Evolutionary conservation across 2,888 invertebrate species (phyloP).

Genomic region (Galeruca laticollis): DNA sequence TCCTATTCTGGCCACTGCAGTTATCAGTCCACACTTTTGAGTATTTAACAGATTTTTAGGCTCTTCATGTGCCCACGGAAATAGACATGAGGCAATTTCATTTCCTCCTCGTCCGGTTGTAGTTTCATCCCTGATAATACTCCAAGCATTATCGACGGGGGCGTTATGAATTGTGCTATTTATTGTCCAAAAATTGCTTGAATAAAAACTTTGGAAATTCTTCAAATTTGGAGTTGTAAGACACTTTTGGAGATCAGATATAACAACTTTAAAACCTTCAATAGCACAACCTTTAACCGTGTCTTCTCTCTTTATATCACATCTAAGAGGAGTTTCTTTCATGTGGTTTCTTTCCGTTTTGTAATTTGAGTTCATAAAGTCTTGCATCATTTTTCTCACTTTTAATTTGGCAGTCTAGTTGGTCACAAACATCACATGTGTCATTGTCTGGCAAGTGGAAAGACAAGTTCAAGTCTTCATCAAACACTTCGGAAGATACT

Average conservation of each 20-base stretch:
- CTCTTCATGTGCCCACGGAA: not conserved
- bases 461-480: slow-evolving; percentile 40
- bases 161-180: slow-evolving; percentile 2
- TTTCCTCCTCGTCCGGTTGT: slow-evolving; percentile 24
- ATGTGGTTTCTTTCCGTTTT: slow-evolving; percentile 39
- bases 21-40: slow-evolving; percentile 28
- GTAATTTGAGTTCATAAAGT: no score
- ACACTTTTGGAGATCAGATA: slow-evolving; percentile 11
- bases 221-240: no score
- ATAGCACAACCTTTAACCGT: slow-evolving; percentile 5
- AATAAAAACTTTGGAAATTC: slow-evolving; percentile 6
- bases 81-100: slow-evolving; percentile 16
- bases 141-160: not conserved
- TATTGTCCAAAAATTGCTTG: slow-evolving; percentile 15
- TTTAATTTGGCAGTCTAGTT: slow-evolving; percentile 31
- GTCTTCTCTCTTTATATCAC: slow-evolving; percentile 37
- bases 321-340: slow-evolving; percentile 40
- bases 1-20: slow-evolving; percentile 32
- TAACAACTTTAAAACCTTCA: not conserved
- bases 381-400: not conserved
- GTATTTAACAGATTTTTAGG: not conserved
- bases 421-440: slow-evolving; percentile 35
- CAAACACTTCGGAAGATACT: slow-evolving; percentile 43
- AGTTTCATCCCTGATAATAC: slow-evolving; percentile 8
- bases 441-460: slow-evolving; percentile 7